Evolutionary conservation across 2,888 invertebrate genomes (phyloP), one percentile per base, ranked within the genome.

Genomic region (Hermaeophaga mercurialis): DNA sequence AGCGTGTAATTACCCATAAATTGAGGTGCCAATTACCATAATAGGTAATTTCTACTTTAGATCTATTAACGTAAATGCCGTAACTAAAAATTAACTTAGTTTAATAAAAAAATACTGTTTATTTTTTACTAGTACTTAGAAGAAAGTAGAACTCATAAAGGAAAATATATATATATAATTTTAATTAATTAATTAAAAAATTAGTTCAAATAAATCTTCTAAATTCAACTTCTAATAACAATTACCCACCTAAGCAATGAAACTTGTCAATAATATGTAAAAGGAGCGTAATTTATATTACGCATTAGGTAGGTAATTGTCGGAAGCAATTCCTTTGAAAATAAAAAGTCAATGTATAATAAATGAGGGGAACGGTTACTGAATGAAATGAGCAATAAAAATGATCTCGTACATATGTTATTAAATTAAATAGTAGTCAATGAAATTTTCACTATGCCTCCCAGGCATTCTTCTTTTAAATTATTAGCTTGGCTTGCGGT

Each of bases 381-480:
- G 44, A 33, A 54, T 46, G 44, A 54, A 54, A 53, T 36, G 26
- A 53, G 53, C 44, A 53, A 45, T 45, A 53, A 45, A 45, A 53
- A 28, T 53, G 34, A 43, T 34, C 36, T 34, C 24, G 31, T 36
- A 44, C 36, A 44, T 17, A 52, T 53, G 31, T 49, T 18, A 56
- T 50, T 52, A 36, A 22, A 46, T 33, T 52, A 38, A 39, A 34
- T 45, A 50, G 71, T 69, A 46, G 53, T 53, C 53, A 58, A 49
- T 54, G 56, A 56, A 61, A 50, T 18, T 66, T 63, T 61, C 59
- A 54, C 48, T 55, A 49, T 50, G 53, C 58, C 58, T 64, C 56
- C 64, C 64, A 48, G 62, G 53, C 54, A 59, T 57, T 66, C 41
- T 47, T 52, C 18, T 17, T 49, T 48, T 65, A 67, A 62, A 65